phyloP scores from a whole-genome alignment of 2,113 vertebrate genomes.

The Chaenogobius annularis region DNA sequence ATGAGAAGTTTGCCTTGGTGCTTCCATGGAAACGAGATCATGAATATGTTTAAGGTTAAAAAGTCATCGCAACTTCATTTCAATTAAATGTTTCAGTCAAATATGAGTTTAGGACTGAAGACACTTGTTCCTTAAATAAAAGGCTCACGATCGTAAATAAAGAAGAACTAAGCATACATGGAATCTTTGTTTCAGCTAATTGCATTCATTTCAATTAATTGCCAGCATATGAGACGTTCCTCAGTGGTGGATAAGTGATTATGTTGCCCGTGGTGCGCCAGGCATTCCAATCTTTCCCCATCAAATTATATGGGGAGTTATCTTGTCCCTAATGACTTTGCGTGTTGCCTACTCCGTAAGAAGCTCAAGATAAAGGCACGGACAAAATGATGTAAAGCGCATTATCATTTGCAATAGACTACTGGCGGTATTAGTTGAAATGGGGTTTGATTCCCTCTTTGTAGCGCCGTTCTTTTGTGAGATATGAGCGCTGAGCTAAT shows the following conservation, averaged over 20 bases:
- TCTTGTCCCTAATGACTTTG: conserved; percentile 70
- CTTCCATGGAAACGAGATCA: conserved; percentile 10
- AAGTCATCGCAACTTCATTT: conserved; percentile 2
- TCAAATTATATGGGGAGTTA: conserved; percentile 71
- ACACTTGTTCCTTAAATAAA: too few relatives aligned
- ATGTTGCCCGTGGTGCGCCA: conserved; percentile 53
- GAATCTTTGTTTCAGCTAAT: conserved; percentile 50
- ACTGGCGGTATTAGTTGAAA: conserved; percentile 66
- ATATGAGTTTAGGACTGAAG: background rate
- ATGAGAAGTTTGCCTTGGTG: conserved; percentile 5
- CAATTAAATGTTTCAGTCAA: background rate
- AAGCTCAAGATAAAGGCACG: conserved; percentile 68
- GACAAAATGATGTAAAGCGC: conserved; percentile 74
- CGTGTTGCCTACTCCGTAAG: conserved; percentile 67
- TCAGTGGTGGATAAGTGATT: conserved; percentile 63
- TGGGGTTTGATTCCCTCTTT: conserved; percentile 65
- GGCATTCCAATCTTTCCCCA: conserved; percentile 56
- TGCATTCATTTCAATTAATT: conserved; percentile 65
- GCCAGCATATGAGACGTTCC: conserved; percentile 39
- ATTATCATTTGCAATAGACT: conserved; percentile 66
- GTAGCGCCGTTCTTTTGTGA: conserved; percentile 58
- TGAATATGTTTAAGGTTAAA: conserved; percentile 11
- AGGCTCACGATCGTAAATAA: background rate
- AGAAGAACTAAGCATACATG: background rate
- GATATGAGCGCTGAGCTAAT: conserved; percentile 63